Base-by-base conservation (phyloP, 2,888 invertebrate genomes). In the Dasypogon diadema region DNA sequence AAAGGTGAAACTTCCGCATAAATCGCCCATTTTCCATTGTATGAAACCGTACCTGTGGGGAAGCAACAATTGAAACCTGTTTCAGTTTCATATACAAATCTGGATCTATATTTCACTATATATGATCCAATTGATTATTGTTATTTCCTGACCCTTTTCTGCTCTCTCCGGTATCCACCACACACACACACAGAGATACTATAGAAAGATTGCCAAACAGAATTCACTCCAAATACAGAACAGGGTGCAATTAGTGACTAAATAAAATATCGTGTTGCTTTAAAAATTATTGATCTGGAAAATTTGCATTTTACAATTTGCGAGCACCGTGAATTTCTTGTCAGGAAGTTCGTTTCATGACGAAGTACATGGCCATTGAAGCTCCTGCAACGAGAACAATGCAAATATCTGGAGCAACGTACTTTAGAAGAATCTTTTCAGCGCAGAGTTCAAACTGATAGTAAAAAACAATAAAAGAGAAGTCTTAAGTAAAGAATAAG, bases 251-350 rank as follows among this genome's bases (percentile, higher is more conserved):
- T 65, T 65, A 65, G 65, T 46, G 46, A 10, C 46, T 46, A 46
- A 65, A 65, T n/a, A n/a, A 70, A 70, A 70, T 70, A 51, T 70
- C 54, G 70, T n/a, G n/a, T 70, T 30, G 48, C 16, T 70, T 70
- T 30, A 70, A 70, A 70, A 70, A n/a, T n/a, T n/a, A n/a, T n/a
- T n/a, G n/a, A 70, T 34, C 70, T 54, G 70, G 70, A 70, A 70
- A 70, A 70, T 70, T 70, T 51, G 51, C 51, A 70, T 54, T 70
- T 54, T 34, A 70, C 54, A 70, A 54, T 70, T 70, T 68, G 16
- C 68, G 65, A 65, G 42, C 18, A 63, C 68, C 14, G 68, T 51
- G 68, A 51, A 48, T 68, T 46, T 24, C 37, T 68, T 68, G 68
- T 68, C 68, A 68, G 70, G 70, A 70, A 70, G 51, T 70, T 34